A percentile compares a stretch with the other conserved stretches of the same genome.
Conservation (phyloP, 2,888 invertebrate genomes). For the Philaethria dido region DNA sequence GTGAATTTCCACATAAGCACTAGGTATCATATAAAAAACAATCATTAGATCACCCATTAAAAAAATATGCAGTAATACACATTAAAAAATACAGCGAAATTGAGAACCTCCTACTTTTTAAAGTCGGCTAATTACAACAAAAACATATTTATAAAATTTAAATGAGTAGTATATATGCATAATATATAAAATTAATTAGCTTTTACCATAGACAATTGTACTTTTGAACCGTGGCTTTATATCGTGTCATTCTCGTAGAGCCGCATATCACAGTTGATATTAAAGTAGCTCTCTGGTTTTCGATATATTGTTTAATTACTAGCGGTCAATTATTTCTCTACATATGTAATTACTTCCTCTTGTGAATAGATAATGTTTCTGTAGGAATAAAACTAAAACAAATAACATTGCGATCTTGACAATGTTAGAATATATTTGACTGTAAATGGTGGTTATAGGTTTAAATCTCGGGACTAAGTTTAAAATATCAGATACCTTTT, state of each 20-base stretch:
- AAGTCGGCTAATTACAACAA: no score
- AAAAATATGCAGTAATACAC: no score
- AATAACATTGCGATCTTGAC: no score
- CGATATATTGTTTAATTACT: neutral
- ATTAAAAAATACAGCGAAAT: no score
- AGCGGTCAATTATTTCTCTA: neutral
- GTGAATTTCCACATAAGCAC: no score
- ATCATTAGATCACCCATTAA: no score
- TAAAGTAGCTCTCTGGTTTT: neutral
- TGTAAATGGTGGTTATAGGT: no score
- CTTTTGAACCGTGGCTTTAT: conserved; percentile 1
- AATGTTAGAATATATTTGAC: no score
- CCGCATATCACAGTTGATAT: conserved; percentile 5
- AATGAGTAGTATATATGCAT: neutral
- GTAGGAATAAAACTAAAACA: neutral
- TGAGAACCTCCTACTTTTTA: no score
- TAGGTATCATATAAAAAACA: no score
- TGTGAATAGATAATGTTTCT: neutral
- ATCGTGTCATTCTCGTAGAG: conserved; percentile 2
- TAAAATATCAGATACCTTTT: no score
- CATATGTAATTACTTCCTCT: neutral
- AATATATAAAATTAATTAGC: neutral
- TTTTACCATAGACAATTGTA: neutral
- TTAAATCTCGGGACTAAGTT: no score
- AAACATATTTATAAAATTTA: neutral